These are phyloP conservation scores for Hylyphantes graminicola DNA, from an alignment of 1,140 invertebrate genomes.

Conservation along the genomic window DNA sequence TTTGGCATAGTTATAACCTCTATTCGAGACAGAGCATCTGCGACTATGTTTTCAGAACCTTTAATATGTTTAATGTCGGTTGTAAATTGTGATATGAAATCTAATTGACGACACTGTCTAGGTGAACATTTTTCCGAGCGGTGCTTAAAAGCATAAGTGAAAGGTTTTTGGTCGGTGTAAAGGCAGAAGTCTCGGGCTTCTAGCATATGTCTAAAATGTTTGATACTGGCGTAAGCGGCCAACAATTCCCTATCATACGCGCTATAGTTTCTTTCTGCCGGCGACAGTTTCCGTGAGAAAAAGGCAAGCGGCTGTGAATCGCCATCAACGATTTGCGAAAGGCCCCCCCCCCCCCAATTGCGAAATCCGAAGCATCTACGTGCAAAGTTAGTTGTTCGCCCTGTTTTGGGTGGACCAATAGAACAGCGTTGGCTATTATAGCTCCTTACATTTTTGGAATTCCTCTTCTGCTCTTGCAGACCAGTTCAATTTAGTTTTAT, in stretches of 20 bases:
- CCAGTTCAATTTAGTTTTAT: constrained; percentile 55
- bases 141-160: constrained; percentile 63
- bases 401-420: constrained; percentile 47
- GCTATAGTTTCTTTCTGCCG: constrained; percentile 53
- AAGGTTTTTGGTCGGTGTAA: constrained; percentile 65
- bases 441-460: constrained; percentile 66
- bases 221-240: constrained; percentile 68
- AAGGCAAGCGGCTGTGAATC: constrained; percentile 58
- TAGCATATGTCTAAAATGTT: constrained; percentile 68
- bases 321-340: constrained; percentile 18
- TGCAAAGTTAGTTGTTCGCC: constrained; percentile 38
- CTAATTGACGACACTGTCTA: constrained; percentile 63
- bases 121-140: constrained; percentile 59
- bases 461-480: too few species aligned
- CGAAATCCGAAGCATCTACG: constrained; percentile 53
- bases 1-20: constrained; percentile 6
- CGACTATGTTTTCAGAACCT: constrained; percentile 8
- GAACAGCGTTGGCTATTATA: constrained; percentile 57
- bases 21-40: constrained; percentile 5
- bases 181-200: constrained; percentile 66
- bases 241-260: constrained; percentile 67
- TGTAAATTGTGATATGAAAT: constrained; percentile 63
- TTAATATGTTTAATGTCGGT: constrained; percentile 2
- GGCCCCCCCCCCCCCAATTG: constrained; percentile 45
- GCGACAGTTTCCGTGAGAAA: constrained; percentile 50